A percentile compares a stretch with the other conserved stretches of the same genome.
phyloP scores from a whole-genome alignment of 2,797 vertebrate species.

The Hoplostethus mediterraneus region DNA sequence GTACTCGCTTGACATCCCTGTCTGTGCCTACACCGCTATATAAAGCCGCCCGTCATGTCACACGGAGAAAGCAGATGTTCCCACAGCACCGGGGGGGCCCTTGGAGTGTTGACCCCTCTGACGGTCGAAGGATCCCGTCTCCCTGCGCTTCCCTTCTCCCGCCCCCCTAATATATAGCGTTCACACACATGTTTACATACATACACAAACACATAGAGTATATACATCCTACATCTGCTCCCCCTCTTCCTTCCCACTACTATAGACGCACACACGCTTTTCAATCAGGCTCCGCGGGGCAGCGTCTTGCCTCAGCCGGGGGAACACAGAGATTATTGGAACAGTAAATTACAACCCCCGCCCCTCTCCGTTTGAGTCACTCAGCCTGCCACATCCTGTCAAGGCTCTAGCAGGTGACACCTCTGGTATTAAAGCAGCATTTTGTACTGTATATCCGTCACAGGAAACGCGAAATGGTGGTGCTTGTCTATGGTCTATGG shows the following conservation, averaged over 20 bases:
- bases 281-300: slow-evolving; percentile 3
- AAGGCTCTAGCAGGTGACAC: slow-evolving; percentile 31
- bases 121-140: slow-evolving; percentile 34
- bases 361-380: slow-evolving; percentile 38
- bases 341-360: slow-evolving; percentile 40
- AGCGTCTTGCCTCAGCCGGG: slow-evolving; percentile 1
- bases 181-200: neutral
- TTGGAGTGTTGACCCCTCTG: slow-evolving; percentile 36
- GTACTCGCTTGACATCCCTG: slow-evolving; percentile 8
- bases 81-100: slow-evolving; percentile 61
- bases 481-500: neutral
- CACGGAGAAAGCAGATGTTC: slow-evolving; percentile 74
- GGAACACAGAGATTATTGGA: neutral
- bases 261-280: neutral
- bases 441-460: neutral
- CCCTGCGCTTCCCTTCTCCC: neutral
- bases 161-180: neutral
- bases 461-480: neutral
- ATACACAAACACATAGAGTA: neutral
- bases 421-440: slow-evolving; percentile 42
- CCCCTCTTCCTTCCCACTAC: no score
- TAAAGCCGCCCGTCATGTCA: slow-evolving; percentile 59
- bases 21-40: slow-evolving; percentile 59
- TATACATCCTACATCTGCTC: neutral
- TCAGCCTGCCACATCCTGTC: slow-evolving; percentile 73